These are phyloP conservation scores for Aplidium turbinatum DNA, from an alignment of 23 tunicate genomes.

Conservation along the genomic window DNA sequence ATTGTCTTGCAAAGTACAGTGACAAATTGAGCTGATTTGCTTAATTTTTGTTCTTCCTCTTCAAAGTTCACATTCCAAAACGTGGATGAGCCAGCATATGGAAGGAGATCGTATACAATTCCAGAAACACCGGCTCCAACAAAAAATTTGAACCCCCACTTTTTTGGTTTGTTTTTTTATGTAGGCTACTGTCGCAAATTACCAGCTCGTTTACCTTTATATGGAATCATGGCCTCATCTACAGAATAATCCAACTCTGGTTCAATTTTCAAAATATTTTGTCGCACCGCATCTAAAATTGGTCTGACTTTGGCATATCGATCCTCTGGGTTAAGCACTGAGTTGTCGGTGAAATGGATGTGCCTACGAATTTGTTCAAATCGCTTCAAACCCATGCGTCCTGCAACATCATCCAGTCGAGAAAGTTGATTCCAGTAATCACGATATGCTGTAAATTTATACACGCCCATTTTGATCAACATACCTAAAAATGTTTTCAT, in stretches of 20 bases:
- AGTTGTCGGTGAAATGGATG: constrained; percentile 18
- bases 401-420: constrained; percentile 5
- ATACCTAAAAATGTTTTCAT: constrained; percentile 16
- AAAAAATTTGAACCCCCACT: constrained; percentile 13
- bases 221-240: constrained; percentile 31
- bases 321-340: constrained; percentile 19
- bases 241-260: constrained; percentile 20
- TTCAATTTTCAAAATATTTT: constrained; percentile 14
- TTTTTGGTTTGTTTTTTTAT: constrained; percentile 26
- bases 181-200: constrained; percentile 1
- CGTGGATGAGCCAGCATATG: constrained; percentile 3
- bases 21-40: constrained; percentile 22
- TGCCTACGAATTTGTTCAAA: constrained; percentile 11
- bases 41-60: constrained; percentile 3
- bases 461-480: constrained; percentile 8
- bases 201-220: constrained; percentile 14
- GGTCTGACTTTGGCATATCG: background rate
- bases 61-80: constrained; percentile 3
- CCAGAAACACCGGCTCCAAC: constrained; percentile 14
- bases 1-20: constrained; percentile 23
- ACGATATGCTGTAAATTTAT: constrained; percentile 14
- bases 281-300: constrained; percentile 1
- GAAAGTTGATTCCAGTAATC: constrained; percentile 7
- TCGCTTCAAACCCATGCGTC: constrained; percentile 18
- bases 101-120: constrained; percentile 11